Conservation (phyloP, 1,140 invertebrate genomes). For the Heliothis subflexa region DNA sequence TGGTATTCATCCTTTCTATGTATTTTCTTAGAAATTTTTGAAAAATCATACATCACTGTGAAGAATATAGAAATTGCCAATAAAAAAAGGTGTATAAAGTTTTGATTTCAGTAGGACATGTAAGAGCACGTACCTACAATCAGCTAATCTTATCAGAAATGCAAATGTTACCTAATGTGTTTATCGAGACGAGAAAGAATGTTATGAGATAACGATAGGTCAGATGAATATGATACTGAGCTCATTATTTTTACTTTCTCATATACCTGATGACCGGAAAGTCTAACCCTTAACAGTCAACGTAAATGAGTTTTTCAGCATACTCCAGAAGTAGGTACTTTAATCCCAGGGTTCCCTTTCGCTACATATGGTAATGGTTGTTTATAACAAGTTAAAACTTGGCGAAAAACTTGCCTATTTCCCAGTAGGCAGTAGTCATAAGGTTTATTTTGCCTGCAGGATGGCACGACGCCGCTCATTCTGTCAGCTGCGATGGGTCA, state of each 20-base stretch:
- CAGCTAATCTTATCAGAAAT: constrained; percentile 15
- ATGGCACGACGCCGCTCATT: constrained; percentile 96
- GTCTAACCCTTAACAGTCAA: neutral
- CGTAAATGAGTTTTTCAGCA: no score
- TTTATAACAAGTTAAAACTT: no score
- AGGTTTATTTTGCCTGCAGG: constrained; percentile 86
- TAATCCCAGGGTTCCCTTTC: no score
- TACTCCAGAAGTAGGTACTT: no score
- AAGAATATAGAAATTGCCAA: no score
- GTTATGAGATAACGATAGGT: neutral
- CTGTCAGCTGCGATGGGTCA: constrained; percentile 96
- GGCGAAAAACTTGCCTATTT: no score
- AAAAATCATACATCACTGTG: no score
- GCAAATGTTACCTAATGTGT: no score
- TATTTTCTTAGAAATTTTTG: no score
- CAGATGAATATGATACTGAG: neutral
- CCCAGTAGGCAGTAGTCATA: neutral
- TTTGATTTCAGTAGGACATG: neutral
- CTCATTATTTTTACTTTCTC: neutral
- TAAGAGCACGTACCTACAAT: neutral
- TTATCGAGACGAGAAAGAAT: no score
- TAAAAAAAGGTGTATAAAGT: neutral
- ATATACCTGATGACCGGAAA: neutral
- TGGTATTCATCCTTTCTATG: no score
- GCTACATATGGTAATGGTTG: no score